These are phyloP conservation scores for Chunga burmeisteri DNA, from an alignment of 2,113 vertebrate species.

Conservation along the genomic window DNA sequence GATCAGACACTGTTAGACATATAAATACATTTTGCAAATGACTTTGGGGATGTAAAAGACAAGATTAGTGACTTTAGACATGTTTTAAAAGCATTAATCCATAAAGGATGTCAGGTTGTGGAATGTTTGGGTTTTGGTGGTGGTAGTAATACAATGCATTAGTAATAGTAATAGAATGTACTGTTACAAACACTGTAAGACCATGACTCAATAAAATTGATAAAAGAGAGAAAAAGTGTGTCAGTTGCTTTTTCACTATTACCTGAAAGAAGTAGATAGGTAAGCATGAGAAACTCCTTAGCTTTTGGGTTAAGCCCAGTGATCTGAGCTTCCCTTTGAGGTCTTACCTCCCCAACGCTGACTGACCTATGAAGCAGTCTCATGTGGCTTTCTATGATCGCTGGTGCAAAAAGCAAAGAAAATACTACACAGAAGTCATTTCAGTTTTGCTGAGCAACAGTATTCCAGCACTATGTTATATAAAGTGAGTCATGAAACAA, in stretches of 20 bases:
- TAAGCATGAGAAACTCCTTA: background rate
- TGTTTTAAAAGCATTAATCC: background rate
- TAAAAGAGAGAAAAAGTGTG: background rate
- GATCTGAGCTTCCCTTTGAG: background rate
- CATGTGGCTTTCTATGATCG: background rate
- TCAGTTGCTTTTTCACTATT: background rate
- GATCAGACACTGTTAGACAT: background rate
- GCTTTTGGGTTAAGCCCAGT: background rate
- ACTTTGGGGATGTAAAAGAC: background rate
- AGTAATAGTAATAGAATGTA: background rate
- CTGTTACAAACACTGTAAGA: background rate
- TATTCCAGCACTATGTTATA: background rate
- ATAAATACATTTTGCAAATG: background rate
- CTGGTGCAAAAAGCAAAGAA: background rate
- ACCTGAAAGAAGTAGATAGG: background rate
- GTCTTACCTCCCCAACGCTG: background rate
- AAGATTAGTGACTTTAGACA: background rate
- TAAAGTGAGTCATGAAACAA: background rate
- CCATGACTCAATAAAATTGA: background rate
- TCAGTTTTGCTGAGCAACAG: background rate
- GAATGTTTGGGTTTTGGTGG: background rate
- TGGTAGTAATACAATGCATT: background rate
- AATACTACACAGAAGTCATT: background rate
- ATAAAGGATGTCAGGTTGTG: background rate
- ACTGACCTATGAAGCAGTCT: background rate